A percentile compares a stretch with the other conserved stretches of the same genome.
These are phyloP conservation scores for Mormyrus lacerda DNA, from an alignment of 2,113 vertebrate species.

Conservation along the genomic window DNA sequence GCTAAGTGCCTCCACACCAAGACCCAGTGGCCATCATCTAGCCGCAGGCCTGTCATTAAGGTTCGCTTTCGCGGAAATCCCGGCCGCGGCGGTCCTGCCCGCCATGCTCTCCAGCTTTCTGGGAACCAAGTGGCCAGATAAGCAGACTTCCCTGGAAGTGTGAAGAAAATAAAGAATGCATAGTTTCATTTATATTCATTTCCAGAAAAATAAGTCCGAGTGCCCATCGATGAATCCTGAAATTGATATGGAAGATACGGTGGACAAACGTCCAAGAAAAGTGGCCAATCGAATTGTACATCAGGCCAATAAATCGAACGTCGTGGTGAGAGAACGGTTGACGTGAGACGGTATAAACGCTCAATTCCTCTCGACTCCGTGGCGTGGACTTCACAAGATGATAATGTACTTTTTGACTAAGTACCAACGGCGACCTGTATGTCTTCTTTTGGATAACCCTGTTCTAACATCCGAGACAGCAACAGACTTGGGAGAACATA, in stretches of 20 bases:
- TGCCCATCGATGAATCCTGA: background rate
- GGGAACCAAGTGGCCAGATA: background rate
- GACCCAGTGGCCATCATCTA: slow-evolving; percentile 78
- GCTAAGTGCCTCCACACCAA: slow-evolving; percentile 75
- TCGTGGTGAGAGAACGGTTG: background rate
- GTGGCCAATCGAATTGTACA: background rate
- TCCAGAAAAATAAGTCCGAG: background rate
- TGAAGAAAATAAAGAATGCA: background rate
- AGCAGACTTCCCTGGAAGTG: background rate
- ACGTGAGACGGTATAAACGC: slow-evolving; percentile 2
- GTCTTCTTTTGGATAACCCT: slow-evolving; percentile 34
- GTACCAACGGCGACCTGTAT: slow-evolving; percentile 30
- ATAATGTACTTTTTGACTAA: background rate
- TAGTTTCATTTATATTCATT: slow-evolving; percentile 12
- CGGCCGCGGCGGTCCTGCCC: slow-evolving; percentile 35
- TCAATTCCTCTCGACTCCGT: slow-evolving; percentile 31
- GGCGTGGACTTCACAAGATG: slow-evolving; percentile 1
- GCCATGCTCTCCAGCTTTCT: background rate
- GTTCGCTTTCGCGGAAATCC: slow-evolving; percentile 59
- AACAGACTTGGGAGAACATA: slow-evolving; percentile 15
- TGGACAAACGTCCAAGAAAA: background rate
- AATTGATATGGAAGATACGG: background rate
- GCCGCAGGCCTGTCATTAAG: slow-evolving; percentile 74
- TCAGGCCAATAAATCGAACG: slow-evolving; percentile 5
- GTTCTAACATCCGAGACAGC: slow-evolving; percentile 40